Evolutionary conservation across 2,797 vertebrate species (phyloP), one percentile per base, ranked within the genome.

Genomic region (Rhodeus uyekii): DNA sequence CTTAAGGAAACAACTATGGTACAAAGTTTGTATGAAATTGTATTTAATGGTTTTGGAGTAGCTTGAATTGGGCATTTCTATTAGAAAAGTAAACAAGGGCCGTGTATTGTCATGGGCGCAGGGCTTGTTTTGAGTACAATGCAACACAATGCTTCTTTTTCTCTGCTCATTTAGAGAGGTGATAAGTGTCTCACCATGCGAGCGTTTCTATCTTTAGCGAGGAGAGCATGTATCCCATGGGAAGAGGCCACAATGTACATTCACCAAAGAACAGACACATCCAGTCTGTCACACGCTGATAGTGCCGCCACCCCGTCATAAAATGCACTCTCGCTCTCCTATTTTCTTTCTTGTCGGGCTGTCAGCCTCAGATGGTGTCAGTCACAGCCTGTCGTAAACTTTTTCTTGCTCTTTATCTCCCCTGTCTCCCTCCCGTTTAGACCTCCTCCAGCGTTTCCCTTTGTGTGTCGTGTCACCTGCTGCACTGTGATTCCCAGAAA

Each of bases 401-500:
- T 85, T 90, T 88, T 89, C 86, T 90, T 69, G 39, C 19, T 68
- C 29, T 53, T 19, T 60, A 64, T 77, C 42, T 71, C 42, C 53
- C 12, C 16, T 12, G 55, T 27, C 12, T 58, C 58, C 27, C 13
- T 60, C 58, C 27, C 29, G 12, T 71, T 22, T 71, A 8, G 34
- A 44, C 24, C 53, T 72, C 29, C 67, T 14, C 32, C 27, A 48
- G 19, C 19, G 2, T 44, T 44, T 78, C 4, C 5, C 10, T 68
- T 77, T 93, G 94, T 94, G 93, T 93, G 90, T 95, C 92, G 92
- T 93, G 92, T 95, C 94, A 93, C 90, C 91, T 89, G 90, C 92
- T 5, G 55, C 68, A 53, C 24, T 32, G 46, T 76, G 69, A 22
- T 69, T 81, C 29, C 36, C 58, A 46, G 60, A 68, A 50, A 29